These are phyloP conservation scores for Aethes cnicana DNA, from an alignment of 2,888 invertebrate genomes.

Conservation along the genomic window DNA sequence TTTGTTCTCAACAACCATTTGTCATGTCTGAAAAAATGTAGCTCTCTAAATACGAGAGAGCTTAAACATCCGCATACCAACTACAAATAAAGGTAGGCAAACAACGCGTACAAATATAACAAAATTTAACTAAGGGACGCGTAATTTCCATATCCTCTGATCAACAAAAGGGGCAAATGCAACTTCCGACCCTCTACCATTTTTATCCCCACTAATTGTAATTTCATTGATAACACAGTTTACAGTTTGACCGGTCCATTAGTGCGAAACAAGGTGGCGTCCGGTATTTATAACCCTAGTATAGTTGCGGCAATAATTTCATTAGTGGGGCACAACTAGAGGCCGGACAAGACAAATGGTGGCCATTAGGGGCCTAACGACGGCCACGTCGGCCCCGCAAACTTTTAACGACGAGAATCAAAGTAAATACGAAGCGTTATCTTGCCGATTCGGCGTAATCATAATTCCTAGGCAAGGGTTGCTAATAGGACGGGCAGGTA, in stretches of 20 bases:
- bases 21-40: too few species aligned
- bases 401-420: slow-evolving; percentile 83
- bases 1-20: background rate
- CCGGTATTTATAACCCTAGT: slow-evolving; percentile 81
- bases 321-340: slow-evolving; percentile 80
- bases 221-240: slow-evolving; percentile 83
- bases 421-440: slow-evolving; percentile 80
- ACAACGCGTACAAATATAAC: slow-evolving; percentile 22
- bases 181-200: slow-evolving; percentile 71
- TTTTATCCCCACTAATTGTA: slow-evolving; percentile 80
- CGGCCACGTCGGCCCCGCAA: slow-evolving; percentile 75
- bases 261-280: slow-evolving; percentile 79
- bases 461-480: slow-evolving; percentile 74
- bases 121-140: slow-evolving; percentile 30
- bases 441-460: slow-evolving; percentile 79
- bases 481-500: slow-evolving; percentile 58
- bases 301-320: slow-evolving; percentile 83
- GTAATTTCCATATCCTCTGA: slow-evolving; percentile 51
- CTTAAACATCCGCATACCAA: background rate
- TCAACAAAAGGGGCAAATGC: slow-evolving; percentile 62
- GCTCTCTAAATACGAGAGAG: too few species aligned
- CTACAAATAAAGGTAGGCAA: slow-evolving; percentile 12
- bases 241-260: slow-evolving; percentile 83
- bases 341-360: slow-evolving; percentile 83
- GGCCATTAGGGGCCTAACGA: slow-evolving; percentile 81